phyloP scores from a whole-genome alignment of 2,797 vertebrate genomes.

The Chaetophractus vellerosus region DNA sequence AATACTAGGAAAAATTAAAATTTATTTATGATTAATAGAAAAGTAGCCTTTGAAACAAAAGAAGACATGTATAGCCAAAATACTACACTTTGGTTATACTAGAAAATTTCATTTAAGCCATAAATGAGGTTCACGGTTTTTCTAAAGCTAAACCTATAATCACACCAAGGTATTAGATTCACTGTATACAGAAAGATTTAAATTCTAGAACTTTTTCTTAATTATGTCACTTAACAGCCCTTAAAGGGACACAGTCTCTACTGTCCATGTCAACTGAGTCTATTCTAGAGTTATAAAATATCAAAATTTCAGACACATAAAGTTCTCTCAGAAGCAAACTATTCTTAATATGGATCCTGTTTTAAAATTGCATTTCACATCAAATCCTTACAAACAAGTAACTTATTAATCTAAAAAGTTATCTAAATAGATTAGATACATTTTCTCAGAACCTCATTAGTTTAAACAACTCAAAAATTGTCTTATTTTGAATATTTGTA shows the following conservation, averaged over 20 bases:
- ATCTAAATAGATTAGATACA: background rate
- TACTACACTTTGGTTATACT: conserved; percentile 34
- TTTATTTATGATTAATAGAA: background rate
- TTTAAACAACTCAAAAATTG: conserved; percentile 19
- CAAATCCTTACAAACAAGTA: conserved; percentile 58
- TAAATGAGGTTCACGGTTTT: background rate
- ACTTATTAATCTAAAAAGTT: conserved; percentile 39
- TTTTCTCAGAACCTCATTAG: conserved; percentile 52
- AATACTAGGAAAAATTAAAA: conserved; percentile 26
- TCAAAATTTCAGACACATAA: conserved; percentile 62
- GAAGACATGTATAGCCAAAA: conserved; percentile 38
- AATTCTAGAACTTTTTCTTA: conserved; percentile 43
- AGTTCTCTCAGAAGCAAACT: conserved; percentile 51
- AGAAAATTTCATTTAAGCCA: conserved; percentile 36
- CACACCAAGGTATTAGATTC: conserved; percentile 11
- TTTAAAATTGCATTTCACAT: conserved; percentile 56
- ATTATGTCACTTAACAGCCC: background rate
- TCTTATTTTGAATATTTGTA: conserved; percentile 49
- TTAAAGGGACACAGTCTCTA: conserved; percentile 8
- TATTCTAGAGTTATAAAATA: background rate
- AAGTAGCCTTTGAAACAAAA: conserved; percentile 20
- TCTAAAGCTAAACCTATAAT: conserved; percentile 51
- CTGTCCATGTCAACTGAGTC: background rate
- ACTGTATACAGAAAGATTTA: conserved; percentile 33
- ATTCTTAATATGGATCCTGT: conserved; percentile 35